Evolutionary conservation across 2,113 vertebrate genomes (phyloP).

Genomic region (Podarcis cretensis): DNA sequence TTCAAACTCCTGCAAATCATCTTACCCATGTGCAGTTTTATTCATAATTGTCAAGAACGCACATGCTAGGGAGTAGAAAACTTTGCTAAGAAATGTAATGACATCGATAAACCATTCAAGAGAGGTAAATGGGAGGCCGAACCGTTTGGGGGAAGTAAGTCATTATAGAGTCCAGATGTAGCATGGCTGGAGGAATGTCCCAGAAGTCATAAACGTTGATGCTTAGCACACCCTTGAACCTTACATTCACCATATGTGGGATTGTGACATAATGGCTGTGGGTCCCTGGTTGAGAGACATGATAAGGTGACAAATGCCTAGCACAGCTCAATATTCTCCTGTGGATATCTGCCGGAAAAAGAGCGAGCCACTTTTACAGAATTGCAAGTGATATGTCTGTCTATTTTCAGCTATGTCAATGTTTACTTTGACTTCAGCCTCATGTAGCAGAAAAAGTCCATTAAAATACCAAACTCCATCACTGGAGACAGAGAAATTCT

Average conservation of each 20-base stretch:
- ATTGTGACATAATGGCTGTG: neutral
- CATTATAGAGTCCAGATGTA: neutral
- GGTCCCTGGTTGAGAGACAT: neutral
- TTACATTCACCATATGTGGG: neutral
- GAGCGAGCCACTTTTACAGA: neutral
- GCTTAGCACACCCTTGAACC: neutral
- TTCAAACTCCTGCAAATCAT: neutral
- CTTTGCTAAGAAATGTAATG: neutral
- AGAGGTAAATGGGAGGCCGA: neutral
- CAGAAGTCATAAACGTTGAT: neutral
- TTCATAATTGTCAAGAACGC: neutral
- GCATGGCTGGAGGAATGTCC: neutral
- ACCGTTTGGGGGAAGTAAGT: neutral
- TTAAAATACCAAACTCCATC: slow-evolving; percentile 35
- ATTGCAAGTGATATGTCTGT: neutral
- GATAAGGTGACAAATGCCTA: neutral
- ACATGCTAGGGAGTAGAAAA: neutral
- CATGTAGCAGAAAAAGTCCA: neutral
- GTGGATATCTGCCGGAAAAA: fast-evolving
- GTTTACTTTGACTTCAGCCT: slow-evolving; percentile 26
- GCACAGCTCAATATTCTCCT: neutral
- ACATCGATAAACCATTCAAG: neutral
- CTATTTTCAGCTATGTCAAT: slow-evolving; percentile 6
- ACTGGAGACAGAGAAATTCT: slow-evolving; percentile 32
- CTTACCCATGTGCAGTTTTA: neutral